phyloP scores from a whole-genome alignment of 2,113 vertebrate genomes.

The Tringa solitaria region DNA sequence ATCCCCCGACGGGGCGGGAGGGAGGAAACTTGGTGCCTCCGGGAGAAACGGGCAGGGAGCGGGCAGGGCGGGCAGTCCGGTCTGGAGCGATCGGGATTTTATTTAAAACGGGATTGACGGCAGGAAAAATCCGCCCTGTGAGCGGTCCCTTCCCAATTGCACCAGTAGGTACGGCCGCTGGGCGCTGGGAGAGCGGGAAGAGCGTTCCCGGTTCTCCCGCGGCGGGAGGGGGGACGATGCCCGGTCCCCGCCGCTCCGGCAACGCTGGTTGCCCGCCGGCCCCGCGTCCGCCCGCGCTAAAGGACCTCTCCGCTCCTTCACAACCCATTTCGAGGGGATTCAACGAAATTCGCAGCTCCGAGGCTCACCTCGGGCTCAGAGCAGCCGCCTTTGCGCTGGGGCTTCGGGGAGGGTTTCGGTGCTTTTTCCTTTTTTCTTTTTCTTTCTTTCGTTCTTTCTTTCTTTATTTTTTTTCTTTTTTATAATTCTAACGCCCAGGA shows the following conservation, averaged over 20 bases:
- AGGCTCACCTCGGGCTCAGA: not conserved
- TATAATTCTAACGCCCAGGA: not conserved
- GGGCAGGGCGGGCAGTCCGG: not conserved
- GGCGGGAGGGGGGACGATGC: not conserved
- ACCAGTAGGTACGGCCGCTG: not conserved
- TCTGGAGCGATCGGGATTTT: not conserved
- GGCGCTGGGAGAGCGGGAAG: not conserved
- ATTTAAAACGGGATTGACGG: not conserved
- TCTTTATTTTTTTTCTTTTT: too few relatives aligned
- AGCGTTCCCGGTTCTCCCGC: not conserved
- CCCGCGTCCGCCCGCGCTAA: not conserved
- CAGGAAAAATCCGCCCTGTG: not conserved
- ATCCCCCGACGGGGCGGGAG: not conserved
- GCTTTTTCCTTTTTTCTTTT: not conserved
- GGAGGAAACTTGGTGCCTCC: not conserved
- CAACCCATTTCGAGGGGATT: not conserved
- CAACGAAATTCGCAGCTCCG: conserved; percentile 4
- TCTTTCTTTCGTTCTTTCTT: too few relatives aligned
- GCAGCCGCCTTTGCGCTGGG: not conserved
- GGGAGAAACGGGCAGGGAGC: not conserved
- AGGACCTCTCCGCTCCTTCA: not conserved
- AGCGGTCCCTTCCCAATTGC: not conserved
- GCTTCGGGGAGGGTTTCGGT: not conserved
- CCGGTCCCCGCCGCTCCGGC: not conserved
- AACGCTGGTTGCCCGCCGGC: not conserved